phyloP scores from a whole-genome alignment of 2,113 vertebrate genomes.

The Trochalopteron elliotii region DNA sequence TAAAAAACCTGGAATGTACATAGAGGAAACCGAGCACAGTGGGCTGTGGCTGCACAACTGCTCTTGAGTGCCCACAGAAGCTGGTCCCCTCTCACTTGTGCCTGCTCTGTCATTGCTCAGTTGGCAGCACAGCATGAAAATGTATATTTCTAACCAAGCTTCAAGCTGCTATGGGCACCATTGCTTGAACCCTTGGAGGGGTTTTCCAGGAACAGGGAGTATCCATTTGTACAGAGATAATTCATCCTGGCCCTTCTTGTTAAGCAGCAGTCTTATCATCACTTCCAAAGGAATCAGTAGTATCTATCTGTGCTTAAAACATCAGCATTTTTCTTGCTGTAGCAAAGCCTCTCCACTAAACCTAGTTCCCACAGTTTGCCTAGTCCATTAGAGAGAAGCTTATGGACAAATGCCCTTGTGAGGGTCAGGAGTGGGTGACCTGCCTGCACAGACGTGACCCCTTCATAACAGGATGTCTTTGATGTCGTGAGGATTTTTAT shows the following conservation, averaged over 20 bases:
- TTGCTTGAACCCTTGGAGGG: not conserved
- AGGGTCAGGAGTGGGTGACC: conserved; percentile 51
- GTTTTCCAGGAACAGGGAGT: not conserved
- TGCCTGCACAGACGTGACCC: conserved; percentile 40
- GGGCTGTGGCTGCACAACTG: not conserved
- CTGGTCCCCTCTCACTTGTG: not conserved
- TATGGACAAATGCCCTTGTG: not conserved
- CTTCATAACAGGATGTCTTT: conserved; percentile 66
- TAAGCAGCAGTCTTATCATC: not conserved
- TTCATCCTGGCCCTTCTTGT: not conserved
- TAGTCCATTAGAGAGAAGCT: not conserved
- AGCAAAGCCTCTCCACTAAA: conserved; percentile 15
- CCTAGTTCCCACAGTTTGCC: conserved; percentile 58
- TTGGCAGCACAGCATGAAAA: not conserved
- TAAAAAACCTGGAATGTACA: not conserved
- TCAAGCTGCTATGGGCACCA: not conserved
- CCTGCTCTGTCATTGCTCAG: not conserved
- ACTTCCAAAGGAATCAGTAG: not conserved
- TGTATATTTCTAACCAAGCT: not conserved
- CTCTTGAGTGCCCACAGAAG: not conserved
- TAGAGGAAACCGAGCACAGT: not conserved
- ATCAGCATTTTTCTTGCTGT: not conserved
- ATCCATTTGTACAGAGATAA: not conserved
- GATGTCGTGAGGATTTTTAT: conserved; percentile 64
- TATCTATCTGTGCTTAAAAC: not conserved